Base-by-base conservation (phyloP, 2,888 invertebrate species). In the Spodoptera exigua region DNA sequence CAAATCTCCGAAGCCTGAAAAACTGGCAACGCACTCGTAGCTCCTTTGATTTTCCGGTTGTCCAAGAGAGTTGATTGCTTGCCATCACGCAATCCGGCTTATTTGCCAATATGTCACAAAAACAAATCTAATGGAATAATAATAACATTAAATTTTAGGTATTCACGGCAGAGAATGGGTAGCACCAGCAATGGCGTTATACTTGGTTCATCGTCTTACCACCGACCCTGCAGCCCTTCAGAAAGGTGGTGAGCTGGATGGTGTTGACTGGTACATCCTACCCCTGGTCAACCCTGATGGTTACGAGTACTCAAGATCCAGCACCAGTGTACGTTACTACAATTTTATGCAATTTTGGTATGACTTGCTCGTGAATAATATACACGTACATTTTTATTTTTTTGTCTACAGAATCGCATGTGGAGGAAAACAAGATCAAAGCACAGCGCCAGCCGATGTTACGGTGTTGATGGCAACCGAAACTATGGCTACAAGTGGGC, bases 271-370 rank as follows among this genome's bases (percentile, higher is more conserved):
- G 96, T 95, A 94, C 82, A 94, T 96, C 56, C 82, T 97, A 11
- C 97, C 97, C 0, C 88, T 95, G 11, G 91, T 96, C 68, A 97
- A 97, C 84, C 96, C 97, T 9, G 97, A 97, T 81, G 97, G 97
- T 0, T 97, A 97, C 74, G 96, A 95, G 76, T 96, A 88, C 84
- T 94, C 95, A 0, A 93, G 95, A 48, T 76, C 81, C 16, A 79
- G 76, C 35, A 67, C 66, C 65, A 65, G 67, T 47, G 93, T 93
- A 52, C 89, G 91, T 61, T n/a, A 53, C 21, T 54, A 37, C 4
- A 18, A 9, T 21, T 27, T 9, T 48, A 34, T 16, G 41, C 43
- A 27, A 27, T 5, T 9, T 27, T 27, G 7, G 0, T 27, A 9
- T 9, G 9, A 9, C 27, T 1, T 27, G 7, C 9, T 7, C 4